A percentile compares a stretch with the other conserved stretches of the same genome.
Conservation (phyloP, 2,797 vertebrate genomes). For the Poeciliopsis infans region DNA sequence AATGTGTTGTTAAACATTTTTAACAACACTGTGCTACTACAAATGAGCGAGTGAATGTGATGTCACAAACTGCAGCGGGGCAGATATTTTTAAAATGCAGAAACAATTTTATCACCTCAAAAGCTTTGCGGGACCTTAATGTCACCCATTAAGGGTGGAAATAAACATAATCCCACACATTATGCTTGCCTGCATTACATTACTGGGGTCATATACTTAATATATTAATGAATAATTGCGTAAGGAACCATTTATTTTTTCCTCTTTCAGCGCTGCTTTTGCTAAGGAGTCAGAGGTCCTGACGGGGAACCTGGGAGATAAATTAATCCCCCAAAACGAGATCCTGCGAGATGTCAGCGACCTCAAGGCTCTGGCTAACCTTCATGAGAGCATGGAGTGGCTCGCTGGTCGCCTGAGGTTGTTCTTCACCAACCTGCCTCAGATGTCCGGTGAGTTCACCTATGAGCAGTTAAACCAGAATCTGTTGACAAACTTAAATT, state of each 20-base stretch:
- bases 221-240: not conserved
- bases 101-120: too few relatives aligned
- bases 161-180: not conserved
- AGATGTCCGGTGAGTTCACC: constrained; percentile 84
- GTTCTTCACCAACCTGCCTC: constrained; percentile 87
- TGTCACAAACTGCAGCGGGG: too few relatives aligned
- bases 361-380: constrained; percentile 95
- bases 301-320: constrained; percentile 96
- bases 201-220: not conserved
- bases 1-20: too few relatives aligned
- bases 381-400: constrained; percentile 99
- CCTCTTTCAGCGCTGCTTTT: constrained; percentile 87
- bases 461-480: not conserved
- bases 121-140: too few relatives aligned
- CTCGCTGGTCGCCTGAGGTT: constrained; percentile 87
- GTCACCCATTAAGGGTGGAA: too few relatives aligned
- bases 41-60: too few relatives aligned
- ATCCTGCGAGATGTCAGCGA: constrained; percentile 95
- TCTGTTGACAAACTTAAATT: constrained; percentile 15
- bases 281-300: constrained; percentile 97
- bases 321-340: constrained; percentile 94
- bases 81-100: too few relatives aligned
- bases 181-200: not conserved
- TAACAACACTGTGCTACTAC: too few relatives aligned
- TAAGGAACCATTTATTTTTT: not conserved